Evolutionary conservation across 1,140 invertebrate genomes (phyloP).

Genomic region (Parasteatoda tepidariorum): DNA sequence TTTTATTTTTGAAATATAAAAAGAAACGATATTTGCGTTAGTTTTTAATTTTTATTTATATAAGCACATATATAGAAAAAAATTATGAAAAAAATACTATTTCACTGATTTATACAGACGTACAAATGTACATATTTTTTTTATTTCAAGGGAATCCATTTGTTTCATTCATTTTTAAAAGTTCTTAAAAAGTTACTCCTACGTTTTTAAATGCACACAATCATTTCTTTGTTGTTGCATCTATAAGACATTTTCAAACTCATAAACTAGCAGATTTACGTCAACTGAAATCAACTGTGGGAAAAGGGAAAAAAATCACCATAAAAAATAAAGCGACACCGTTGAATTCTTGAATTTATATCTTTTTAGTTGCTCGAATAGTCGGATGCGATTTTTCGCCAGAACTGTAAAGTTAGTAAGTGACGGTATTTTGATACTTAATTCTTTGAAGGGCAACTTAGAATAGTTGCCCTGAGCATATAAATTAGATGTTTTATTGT

Average conservation of each 20-base stretch:
- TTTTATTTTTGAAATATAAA: no score
- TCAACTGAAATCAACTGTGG: not conserved
- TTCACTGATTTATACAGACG: no score
- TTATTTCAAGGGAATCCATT: no score
- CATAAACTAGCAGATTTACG: conserved; percentile 54
- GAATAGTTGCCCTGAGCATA: conserved; percentile 48
- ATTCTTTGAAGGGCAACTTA: conserved; percentile 31
- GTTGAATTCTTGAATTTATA: conserved; percentile 55
- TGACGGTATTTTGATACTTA: conserved; percentile 57
- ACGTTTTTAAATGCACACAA: conserved; percentile 30
- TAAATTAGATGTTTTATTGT: conserved; percentile 59
- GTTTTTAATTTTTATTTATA: no score
- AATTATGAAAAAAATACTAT: no score
- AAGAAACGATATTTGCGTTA: no score
- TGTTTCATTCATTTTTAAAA: not conserved
- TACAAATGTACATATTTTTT: no score
- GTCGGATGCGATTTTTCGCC: conserved; percentile 42
- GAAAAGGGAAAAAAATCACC: conserved; percentile 16
- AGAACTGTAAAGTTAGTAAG: conserved; percentile 47
- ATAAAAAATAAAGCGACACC: conserved; percentile 15
- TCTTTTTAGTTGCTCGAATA: conserved; percentile 42
- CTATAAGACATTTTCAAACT: conserved; percentile 4
- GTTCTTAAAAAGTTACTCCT: not conserved
- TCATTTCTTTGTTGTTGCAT: conserved; percentile 32
- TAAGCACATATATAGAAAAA: no score